Conservation (phyloP, 2,113 vertebrate species). For the Erpornis zantholeuca region DNA sequence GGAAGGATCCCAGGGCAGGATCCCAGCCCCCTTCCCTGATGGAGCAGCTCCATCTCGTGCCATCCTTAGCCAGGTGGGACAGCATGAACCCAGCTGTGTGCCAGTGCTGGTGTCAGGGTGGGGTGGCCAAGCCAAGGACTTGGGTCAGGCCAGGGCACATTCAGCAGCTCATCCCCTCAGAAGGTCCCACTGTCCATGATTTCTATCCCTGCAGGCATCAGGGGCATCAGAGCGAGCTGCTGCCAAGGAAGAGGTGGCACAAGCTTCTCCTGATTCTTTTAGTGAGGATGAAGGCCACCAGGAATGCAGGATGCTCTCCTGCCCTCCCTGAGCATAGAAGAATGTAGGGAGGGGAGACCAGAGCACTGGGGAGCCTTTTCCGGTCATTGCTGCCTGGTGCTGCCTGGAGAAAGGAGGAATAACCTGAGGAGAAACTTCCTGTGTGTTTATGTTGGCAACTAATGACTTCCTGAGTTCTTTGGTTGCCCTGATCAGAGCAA, state of each 20-base stretch:
- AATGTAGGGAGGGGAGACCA: not conserved
- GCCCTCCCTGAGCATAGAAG: not conserved
- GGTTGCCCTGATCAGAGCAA: not conserved
- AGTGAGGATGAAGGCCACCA: not conserved
- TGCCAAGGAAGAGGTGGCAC: not conserved
- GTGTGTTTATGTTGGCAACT: not conserved
- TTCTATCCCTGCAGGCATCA: not conserved
- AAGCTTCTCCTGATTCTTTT: not conserved
- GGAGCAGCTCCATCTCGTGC: not conserved
- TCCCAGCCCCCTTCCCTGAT: not conserved
- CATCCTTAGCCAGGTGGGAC: not conserved
- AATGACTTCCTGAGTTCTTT: not conserved
- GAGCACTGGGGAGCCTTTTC: not conserved
- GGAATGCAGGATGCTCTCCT: not conserved
- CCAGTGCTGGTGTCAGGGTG: accelerated
- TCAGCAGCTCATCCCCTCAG: not conserved
- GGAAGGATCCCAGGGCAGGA: not conserved
- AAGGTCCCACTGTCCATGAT: too few species aligned
- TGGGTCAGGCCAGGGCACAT: not conserved
- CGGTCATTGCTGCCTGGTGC: not conserved
- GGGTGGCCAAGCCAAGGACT: not conserved
- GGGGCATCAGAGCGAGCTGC: not conserved
- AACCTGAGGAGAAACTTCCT: not conserved
- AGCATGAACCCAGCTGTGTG: accelerated
- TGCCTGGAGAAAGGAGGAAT: not conserved